Percentiles rank a stretch among this genome's conserved stretches.
phyloP scores from a whole-genome alignment of 2,797 vertebrate species.

The Triplophysa yarkandensis region DNA sequence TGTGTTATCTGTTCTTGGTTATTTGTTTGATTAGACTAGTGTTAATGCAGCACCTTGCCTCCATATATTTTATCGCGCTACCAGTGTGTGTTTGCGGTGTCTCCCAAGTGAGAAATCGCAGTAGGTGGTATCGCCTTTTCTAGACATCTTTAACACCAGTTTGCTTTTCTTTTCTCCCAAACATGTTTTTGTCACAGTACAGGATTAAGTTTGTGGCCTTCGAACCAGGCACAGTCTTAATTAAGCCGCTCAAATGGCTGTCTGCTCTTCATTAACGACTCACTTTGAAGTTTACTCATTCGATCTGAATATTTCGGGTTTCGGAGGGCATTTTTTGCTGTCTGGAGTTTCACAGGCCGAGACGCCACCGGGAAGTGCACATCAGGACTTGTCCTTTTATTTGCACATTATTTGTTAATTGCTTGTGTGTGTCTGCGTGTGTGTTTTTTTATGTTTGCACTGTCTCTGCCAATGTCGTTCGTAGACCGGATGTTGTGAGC shows the following conservation, averaged over 20 bases:
- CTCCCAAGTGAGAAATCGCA: slow-evolving; percentile 50
- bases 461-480: slow-evolving; percentile 12
- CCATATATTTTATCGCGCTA: slow-evolving; percentile 50
- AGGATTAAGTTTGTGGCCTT: slow-evolving; percentile 58
- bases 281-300: slow-evolving; percentile 60
- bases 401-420: slow-evolving; percentile 53
- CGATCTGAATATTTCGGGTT: slow-evolving; percentile 54
- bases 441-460: slow-evolving; percentile 18
- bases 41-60: slow-evolving; percentile 43
- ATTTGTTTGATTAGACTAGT: slow-evolving; percentile 26
- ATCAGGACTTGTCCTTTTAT: slow-evolving; percentile 53
- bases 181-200: slow-evolving; percentile 55
- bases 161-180: slow-evolving; percentile 51
- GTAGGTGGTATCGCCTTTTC: slow-evolving; percentile 50
- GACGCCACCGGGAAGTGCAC: slow-evolving; percentile 55
- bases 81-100: slow-evolving; percentile 50
- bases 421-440: background rate
- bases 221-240: slow-evolving; percentile 55
- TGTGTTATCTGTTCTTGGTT: slow-evolving; percentile 28
- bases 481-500: slow-evolving; percentile 17
- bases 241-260: slow-evolving; percentile 54
- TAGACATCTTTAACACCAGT: slow-evolving; percentile 44
- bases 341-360: slow-evolving; percentile 60
- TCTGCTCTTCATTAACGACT: slow-evolving; percentile 63
- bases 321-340: slow-evolving; percentile 52